phyloP scores from a whole-genome alignment of 2,113 vertebrate species.

The Empidonax alnorum region DNA sequence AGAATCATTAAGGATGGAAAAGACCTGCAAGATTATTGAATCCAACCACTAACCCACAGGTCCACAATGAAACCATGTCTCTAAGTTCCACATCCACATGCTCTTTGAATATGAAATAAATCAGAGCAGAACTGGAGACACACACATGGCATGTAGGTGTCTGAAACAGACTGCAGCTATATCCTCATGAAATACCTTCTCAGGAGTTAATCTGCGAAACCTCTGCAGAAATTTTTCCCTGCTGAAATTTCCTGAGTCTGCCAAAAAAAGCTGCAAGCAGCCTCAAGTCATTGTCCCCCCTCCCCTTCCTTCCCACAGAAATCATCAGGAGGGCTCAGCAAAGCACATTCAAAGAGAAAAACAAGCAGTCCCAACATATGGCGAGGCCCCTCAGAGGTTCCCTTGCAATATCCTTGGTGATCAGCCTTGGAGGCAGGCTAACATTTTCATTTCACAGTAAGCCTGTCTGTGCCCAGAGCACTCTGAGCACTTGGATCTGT shows the following conservation, averaged over 20 bases:
- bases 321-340: neutral
- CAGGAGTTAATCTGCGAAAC: neutral
- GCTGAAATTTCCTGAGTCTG: neutral
- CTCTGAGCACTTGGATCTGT: neutral
- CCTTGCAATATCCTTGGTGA: conserved; percentile 14
- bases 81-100: neutral
- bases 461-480: neutral
- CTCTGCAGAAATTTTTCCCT: neutral
- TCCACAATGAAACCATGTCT: neutral
- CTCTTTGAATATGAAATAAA: neutral
- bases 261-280: neutral
- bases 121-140: neutral
- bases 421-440: neutral
- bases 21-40: neutral
- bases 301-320: neutral
- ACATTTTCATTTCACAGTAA: neutral
- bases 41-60: neutral
- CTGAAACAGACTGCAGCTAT: neutral
- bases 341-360: neutral
- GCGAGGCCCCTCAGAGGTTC: neutral
- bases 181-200: neutral
- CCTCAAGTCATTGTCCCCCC: neutral
- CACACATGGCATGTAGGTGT: neutral
- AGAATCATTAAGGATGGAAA: neutral
- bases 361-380: neutral